Evolutionary conservation across 2,888 invertebrate species (phyloP), one percentile per base, ranked within the genome.

Genomic region (Leptarthrus brevirostris): DNA sequence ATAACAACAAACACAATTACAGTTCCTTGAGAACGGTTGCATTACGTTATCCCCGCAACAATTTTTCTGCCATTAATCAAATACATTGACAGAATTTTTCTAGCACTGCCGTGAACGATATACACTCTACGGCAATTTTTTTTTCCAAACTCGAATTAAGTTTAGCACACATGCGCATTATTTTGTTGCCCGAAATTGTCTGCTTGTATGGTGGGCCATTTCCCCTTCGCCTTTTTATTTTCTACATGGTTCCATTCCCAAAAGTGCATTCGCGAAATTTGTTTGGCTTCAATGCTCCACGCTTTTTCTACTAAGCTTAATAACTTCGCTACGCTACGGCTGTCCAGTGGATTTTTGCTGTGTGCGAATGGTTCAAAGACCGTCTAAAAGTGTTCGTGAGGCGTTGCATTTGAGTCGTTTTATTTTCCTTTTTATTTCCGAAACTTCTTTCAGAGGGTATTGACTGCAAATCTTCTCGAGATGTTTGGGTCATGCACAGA

Each of bases 241-340:
- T 26, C 14, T 66, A 18, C 16, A 12, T 36, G 44, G 66, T 47
- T 26, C 47, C 66, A 66, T 47, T 44, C 66, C 26, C 26, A 66
- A 66, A 66, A 66, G 47, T 66, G 66, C 66, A 66, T 66, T 66
- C 47, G 47, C 24, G 66, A 66, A n/a, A 66, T 66, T 66, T 26
- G 49, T 47, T 44, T 47, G 47, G 66, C 44, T 47, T 66, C 47
- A 34, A 66, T 24, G 49, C 10, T 66, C 66, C 22, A 47, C 66
- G 49, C 16, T 16, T 47, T 24, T 26, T 66, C 49, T 66, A 47
- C 49, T 66, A 34, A 18, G 66, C 16, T 10, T 10, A 10, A 66
- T 47, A 24, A 47, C 26, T 53, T 20, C 22, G 6, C 18, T 53
- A 10, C 53, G 20, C 22, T 24, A 8, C 66, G 56, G n/a, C 14